These are phyloP conservation scores for Calliopsis andreniformis DNA, from an alignment of 1,140 invertebrate species.

Conservation along the genomic window DNA sequence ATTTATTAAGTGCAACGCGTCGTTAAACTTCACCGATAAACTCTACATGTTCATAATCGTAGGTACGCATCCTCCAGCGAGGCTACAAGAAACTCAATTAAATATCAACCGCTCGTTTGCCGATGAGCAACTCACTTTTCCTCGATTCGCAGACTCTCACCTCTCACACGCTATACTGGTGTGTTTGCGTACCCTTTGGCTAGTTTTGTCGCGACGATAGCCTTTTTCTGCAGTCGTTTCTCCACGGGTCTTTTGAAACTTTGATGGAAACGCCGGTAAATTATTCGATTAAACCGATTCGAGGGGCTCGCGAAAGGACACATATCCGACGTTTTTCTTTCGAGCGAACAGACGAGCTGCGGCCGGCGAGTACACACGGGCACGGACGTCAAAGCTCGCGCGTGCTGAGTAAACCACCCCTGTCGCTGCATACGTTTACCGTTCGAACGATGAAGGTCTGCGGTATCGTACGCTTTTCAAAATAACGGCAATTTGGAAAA, in stretches of 20 bases:
- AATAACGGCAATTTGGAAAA: constrained; percentile 68
- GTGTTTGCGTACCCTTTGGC: not conserved
- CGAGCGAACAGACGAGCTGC: not conserved
- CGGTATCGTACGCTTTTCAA: constrained; percentile 69
- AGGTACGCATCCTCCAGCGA: not conserved
- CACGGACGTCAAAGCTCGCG: constrained; percentile 32
- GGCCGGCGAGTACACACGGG: constrained; percentile 22
- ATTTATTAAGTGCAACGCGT: constrained; percentile 21
- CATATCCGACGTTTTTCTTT: constrained; percentile 29
- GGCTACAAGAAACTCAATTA: constrained; percentile 17
- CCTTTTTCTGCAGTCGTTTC: not conserved
- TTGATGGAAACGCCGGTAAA: not conserved
- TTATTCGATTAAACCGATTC: constrained; percentile 34
- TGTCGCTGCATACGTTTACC: constrained; percentile 7
- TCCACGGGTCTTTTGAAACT: not conserved
- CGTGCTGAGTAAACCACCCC: constrained; percentile 58
- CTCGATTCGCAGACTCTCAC: not conserved
- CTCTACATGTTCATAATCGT: constrained; percentile 25
- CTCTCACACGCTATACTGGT: too few species aligned
- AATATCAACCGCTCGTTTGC: not conserved
- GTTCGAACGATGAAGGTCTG: not conserved
- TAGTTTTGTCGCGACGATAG: not conserved
- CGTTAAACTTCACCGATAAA: constrained; percentile 35
- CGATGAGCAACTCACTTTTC: not conserved
- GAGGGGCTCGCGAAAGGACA: not conserved